These are phyloP conservation scores for Trissolcus basalis DNA, from an alignment of 1,140 invertebrate species.

Conservation along the genomic window DNA sequence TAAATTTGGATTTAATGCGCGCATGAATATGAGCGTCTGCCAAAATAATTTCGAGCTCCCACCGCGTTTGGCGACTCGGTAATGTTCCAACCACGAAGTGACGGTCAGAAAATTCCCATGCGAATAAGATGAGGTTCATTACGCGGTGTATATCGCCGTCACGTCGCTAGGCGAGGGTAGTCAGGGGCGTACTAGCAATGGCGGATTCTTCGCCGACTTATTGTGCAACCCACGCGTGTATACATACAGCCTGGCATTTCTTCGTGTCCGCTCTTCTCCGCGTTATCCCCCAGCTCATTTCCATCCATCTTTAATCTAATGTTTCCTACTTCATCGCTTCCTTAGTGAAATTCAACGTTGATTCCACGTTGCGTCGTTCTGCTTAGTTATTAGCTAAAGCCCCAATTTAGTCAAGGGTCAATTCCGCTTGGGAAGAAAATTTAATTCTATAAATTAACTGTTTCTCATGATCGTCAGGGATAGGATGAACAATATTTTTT, in stretches of 20 bases:
- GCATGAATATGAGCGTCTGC: conserved; percentile 40
- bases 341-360: conserved; percentile 34
- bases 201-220: conserved; percentile 56
- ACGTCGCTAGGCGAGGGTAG: conserved; percentile 65
- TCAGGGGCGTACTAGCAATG: conserved; percentile 61
- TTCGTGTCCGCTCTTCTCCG: conserved; percentile 36
- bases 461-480: not conserved
- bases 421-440: not conserved
- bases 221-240: conserved; percentile 60
- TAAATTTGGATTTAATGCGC: conserved; percentile 49
- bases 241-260: conserved; percentile 38
- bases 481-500: not conserved
- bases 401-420: conserved; percentile 24
- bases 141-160: conserved; percentile 65
- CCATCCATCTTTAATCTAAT: conserved; percentile 54
- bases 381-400: conserved; percentile 46
- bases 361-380: conserved; percentile 18
- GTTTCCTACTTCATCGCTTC: conserved; percentile 56
- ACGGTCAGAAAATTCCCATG: conserved; percentile 58
- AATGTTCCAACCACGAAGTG: conserved; percentile 38
- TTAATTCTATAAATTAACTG: conserved; percentile 28
- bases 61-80: conserved; percentile 41
- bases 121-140: conserved; percentile 64
- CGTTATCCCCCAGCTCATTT: conserved; percentile 42
- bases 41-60: conserved; percentile 49